Evolutionary conservation across 2,113 vertebrate genomes (phyloP).

Genomic region (Scalopus aquaticus): DNA sequence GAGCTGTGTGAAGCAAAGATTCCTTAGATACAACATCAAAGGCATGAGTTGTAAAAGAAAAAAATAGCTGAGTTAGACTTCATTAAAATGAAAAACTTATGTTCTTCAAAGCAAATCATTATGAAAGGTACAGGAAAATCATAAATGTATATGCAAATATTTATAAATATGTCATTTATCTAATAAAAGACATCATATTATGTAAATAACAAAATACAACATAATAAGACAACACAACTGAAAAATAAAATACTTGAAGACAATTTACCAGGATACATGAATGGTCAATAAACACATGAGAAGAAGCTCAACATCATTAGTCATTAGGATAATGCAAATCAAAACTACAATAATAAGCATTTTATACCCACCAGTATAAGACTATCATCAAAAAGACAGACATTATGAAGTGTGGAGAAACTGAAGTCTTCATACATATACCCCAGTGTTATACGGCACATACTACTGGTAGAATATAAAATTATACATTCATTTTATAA

Average conservation of each 20-base stretch:
- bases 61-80: background rate
- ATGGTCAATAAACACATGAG: background rate
- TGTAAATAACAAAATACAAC: background rate
- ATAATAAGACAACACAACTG: background rate
- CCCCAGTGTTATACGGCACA: too few relatives aligned
- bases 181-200: background rate
- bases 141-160: background rate
- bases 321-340: slow-evolving; percentile 13
- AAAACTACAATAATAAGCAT: background rate
- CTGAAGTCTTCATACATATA: background rate
- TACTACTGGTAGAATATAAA: background rate
- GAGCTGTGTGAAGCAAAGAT: background rate
- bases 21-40: background rate
- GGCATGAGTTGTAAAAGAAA: background rate
- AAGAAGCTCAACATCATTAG: background rate
- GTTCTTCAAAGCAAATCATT: background rate
- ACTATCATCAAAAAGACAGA: background rate
- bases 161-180: background rate
- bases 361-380: background rate
- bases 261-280: background rate
- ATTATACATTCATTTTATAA: background rate
- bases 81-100: background rate
- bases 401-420: background rate
- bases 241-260: slow-evolving; percentile 12
- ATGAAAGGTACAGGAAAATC: slow-evolving; percentile 14